Conservation (phyloP, 2,888 invertebrate species). For the Sminthurides aquaticus region DNA sequence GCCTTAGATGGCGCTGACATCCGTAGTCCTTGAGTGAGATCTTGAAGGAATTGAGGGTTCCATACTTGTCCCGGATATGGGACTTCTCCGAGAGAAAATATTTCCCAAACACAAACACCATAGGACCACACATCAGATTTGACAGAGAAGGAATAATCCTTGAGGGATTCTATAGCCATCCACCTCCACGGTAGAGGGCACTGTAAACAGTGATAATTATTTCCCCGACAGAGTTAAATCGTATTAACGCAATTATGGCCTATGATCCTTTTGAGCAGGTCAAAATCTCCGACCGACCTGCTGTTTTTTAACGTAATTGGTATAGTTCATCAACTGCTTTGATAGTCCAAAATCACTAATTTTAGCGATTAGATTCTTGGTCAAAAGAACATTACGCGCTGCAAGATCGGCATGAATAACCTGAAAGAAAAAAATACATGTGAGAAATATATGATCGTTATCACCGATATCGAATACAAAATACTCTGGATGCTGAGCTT, state of each 20-base stretch:
- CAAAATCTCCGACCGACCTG: neutral
- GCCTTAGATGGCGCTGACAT: neutral
- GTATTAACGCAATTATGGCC: too few species aligned
- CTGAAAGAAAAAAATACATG: neutral
- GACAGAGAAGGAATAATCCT: neutral
- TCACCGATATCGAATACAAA: too few species aligned
- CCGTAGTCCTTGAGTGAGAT: neutral
- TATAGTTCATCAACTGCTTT: constrained; percentile 4
- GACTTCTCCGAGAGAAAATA: neutral
- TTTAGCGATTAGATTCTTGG: neutral
- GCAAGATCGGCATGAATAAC: neutral
- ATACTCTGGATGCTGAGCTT: too few species aligned
- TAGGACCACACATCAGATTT: constrained; percentile 3
- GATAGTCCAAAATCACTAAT: constrained; percentile 4
- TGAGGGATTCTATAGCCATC: constrained; percentile 2
- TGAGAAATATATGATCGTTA: too few species aligned
- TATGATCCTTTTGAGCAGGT: too few species aligned
- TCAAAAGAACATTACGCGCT: neutral
- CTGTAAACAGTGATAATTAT: neutral
- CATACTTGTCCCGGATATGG: constrained; percentile 3
- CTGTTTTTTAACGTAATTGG: constrained; percentile 4
- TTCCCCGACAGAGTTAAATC: too few species aligned
- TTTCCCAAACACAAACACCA: constrained; percentile 2
- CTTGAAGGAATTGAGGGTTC: neutral
- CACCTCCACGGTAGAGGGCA: constrained; percentile 3